These are phyloP conservation scores for Tromatobia lineatoria DNA, from an alignment of 2,888 invertebrate genomes.

Conservation along the genomic window DNA sequence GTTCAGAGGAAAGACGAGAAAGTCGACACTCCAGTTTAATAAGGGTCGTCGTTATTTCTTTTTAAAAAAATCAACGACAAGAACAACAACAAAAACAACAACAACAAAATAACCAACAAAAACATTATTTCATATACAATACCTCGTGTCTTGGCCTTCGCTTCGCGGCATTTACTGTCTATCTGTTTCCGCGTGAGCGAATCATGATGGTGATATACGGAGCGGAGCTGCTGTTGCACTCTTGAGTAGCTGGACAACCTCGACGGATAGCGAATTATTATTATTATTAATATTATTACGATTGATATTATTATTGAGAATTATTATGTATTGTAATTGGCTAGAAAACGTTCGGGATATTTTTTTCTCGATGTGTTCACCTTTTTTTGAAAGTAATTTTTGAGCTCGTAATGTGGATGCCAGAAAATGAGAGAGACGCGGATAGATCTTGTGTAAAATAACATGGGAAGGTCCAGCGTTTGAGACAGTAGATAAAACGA, in stretches of 20 bases:
- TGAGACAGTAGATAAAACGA: conserved; percentile 40
- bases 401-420: background rate
- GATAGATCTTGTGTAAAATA: conserved; percentile 5
- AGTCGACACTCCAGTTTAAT: conserved; percentile 87
- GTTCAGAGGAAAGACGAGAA: conserved; percentile 87
- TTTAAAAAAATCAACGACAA: conserved; percentile 6
- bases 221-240: conserved; percentile 27
- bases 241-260: conserved; percentile 61
- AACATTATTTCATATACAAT: conserved; percentile 46
- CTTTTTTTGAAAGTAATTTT: background rate
- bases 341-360: conserved; percentile 8
- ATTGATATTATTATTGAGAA: conserved; percentile 17
- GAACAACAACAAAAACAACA: conserved; percentile 40
- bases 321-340: conserved; percentile 24
- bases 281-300: conserved; percentile 46
- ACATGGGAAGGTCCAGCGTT: conserved; percentile 20
- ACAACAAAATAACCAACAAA: conserved; percentile 53
- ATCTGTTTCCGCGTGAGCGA: conserved; percentile 14
- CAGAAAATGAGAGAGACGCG: background rate
- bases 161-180: conserved; percentile 53
- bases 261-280: conserved; percentile 64
- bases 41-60: conserved; percentile 52
- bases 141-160: conserved; percentile 65
- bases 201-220: conserved; percentile 24
- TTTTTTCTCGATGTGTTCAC: background rate